Base-by-base conservation (phyloP, 2,113 vertebrate genomes). In the Chionis minor region DNA sequence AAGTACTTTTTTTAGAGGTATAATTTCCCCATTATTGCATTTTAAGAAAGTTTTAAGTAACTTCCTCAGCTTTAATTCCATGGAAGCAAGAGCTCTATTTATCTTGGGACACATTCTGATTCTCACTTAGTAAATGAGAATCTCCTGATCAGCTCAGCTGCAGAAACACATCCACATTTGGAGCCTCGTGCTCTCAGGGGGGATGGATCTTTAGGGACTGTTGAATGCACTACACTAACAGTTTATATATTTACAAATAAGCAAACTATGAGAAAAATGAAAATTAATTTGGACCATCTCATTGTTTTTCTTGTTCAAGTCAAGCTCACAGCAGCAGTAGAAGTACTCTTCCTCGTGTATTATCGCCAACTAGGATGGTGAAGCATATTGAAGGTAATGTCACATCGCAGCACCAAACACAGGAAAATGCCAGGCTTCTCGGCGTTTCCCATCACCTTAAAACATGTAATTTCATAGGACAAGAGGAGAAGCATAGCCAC, bases 1-100 rank as follows among this genome's bases (percentile, higher is more conserved):
- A 80, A 44, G 49, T 35, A 58, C 62, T 78, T 86, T 92, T 38
- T 94, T 79, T 52, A 35, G 38, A 88, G 47, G 54, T 18, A 55
- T 47, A 67, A 82, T 96, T 92, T 93, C 84, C n/a, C 77, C 69
- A 83, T 91, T 21, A 90, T 85, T 94, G 79, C 5, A 26, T 83
- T 94, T 92, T 71, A 79, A 74, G 90, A 59, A 89, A 72, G 70
- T 42, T 85, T 96, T 92, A 95, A 96, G 79, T 65, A 72, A 79
- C 62, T n/a, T 92, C 87, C 87, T 77, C 38, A 45, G 66, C 21
- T 85, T 93, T 49, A 87, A 83, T 88, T 96, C 61, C 71, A 59
- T 5, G 6, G 42, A 74, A 81, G 24, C 49, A 65, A 78, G 54
- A 67, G 6, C 47, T 35, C 42, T 66, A 24, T n/a, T 89, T 79